phyloP scores from a whole-genome alignment of 1,140 invertebrate genomes.

The Meloidogyne chitwoodi region DNA sequence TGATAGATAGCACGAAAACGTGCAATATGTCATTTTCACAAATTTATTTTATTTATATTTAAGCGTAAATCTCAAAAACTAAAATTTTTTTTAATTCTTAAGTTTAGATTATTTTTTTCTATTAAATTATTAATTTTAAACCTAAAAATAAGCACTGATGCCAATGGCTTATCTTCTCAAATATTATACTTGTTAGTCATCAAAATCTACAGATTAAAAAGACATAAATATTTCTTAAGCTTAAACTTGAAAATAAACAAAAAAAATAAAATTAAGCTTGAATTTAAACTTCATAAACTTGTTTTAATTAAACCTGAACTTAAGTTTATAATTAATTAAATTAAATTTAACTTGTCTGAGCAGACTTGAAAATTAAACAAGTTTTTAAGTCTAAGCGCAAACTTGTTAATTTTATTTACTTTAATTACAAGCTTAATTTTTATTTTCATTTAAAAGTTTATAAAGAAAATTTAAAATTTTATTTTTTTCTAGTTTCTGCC shows the following conservation, averaged over 20 bases:
- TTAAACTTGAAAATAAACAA: background rate
- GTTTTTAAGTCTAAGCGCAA: no score
- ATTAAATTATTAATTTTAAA: no score
- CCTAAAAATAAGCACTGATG: background rate
- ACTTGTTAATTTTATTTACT: no score
- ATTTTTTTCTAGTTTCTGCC: constrained; percentile 76
- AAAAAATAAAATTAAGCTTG: background rate
- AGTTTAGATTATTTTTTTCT: background rate
- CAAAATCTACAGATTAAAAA: constrained; percentile 7
- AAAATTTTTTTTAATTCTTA: background rate
- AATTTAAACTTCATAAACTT: no score
- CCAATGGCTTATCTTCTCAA: constrained; percentile 57
- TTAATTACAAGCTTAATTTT: background rate
- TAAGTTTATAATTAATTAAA: no score
- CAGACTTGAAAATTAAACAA: no score
- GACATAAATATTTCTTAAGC: background rate
- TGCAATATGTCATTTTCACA: background rate
- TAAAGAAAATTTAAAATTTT: background rate
- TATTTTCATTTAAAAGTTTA: no score
- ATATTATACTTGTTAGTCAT: constrained; percentile 57
- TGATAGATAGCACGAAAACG: background rate
- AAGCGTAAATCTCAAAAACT: background rate
- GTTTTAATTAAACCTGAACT: no score
- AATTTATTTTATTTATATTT: background rate
- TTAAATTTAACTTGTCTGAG: no score